Evolutionary conservation across 1,140 invertebrate species (phyloP).

Genomic region (Microplitis demolitor): DNA sequence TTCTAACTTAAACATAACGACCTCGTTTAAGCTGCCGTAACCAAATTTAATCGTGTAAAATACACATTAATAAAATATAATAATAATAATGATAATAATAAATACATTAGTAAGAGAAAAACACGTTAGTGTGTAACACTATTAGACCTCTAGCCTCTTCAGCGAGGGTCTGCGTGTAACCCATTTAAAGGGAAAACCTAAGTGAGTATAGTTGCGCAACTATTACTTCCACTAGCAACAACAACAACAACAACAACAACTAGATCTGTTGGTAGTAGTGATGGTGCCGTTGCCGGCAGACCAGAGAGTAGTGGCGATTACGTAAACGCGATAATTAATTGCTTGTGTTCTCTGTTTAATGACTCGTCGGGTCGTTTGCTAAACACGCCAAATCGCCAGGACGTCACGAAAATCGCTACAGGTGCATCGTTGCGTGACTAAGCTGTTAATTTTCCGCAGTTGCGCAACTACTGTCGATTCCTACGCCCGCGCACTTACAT

Average conservation of each 20-base stretch:
- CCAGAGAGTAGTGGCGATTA: constrained; percentile 39
- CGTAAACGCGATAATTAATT: constrained; percentile 58
- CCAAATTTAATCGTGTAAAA: too few relatives aligned
- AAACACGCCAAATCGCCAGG: constrained; percentile 49
- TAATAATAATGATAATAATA: neutral
- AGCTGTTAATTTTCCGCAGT: constrained; percentile 40
- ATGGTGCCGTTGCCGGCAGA: neutral
- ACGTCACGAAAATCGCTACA: constrained; percentile 50
- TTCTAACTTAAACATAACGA: too few relatives aligned
- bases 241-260: too few relatives aligned
- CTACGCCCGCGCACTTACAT: neutral
- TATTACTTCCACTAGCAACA: neutral
- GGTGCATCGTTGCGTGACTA: constrained; percentile 47
- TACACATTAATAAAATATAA: too few relatives aligned
- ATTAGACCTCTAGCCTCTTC: neutral
- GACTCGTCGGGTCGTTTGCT: constrained; percentile 49
- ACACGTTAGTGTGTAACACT: neutral
- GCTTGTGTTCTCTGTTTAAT: constrained; percentile 52
- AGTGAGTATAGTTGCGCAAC: constrained; percentile 7
- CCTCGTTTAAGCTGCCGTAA: too few relatives aligned
- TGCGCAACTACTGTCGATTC: constrained; percentile 26
- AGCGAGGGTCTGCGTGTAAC: neutral
- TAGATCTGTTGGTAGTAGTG: neutral
- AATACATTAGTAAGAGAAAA: neutral
- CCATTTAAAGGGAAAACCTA: constrained; percentile 14